Conservation (phyloP, 2,797 vertebrate species). For the Neosilurus mollespiculum region DNA sequence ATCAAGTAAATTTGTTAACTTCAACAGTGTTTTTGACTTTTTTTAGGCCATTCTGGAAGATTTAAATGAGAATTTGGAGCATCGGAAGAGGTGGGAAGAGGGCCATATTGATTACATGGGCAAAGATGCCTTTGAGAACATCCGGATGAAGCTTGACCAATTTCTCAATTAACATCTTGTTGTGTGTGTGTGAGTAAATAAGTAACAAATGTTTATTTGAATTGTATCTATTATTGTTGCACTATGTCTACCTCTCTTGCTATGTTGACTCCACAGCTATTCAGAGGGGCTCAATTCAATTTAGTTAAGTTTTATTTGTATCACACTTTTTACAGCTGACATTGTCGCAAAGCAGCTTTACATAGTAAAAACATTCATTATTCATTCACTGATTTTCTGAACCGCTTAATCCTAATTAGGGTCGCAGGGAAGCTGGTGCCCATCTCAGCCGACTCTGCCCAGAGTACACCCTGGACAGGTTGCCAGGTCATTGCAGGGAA, state of each 20-base stretch:
- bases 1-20: background rate
- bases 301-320: no score
- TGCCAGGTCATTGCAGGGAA: no score
- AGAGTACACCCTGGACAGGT: no score
- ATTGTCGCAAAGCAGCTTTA: no score
- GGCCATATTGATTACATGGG: slow-evolving; percentile 78
- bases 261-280: background rate
- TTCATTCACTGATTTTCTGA: no score
- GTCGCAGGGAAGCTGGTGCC: no score
- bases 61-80: slow-evolving; percentile 63
- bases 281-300: background rate
- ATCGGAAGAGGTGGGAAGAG: slow-evolving; percentile 73
- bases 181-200: background rate
- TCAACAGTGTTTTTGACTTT: background rate
- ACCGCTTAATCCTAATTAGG: no score
- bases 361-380: no score
- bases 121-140: slow-evolving; percentile 76
- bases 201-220: background rate
- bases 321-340: no score
- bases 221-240: slow-evolving; percentile 10
- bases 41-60: slow-evolving; percentile 52
- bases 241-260: slow-evolving; percentile 31
- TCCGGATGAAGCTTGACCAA: slow-evolving; percentile 72
- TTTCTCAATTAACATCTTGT: slow-evolving; percentile 71
- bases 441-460: no score